Percentiles rank a stretch among this genome's conserved stretches.
These are phyloP conservation scores for Syritta pipiens DNA, from an alignment of 2,888 invertebrate genomes.

Conservation along the genomic window DNA sequence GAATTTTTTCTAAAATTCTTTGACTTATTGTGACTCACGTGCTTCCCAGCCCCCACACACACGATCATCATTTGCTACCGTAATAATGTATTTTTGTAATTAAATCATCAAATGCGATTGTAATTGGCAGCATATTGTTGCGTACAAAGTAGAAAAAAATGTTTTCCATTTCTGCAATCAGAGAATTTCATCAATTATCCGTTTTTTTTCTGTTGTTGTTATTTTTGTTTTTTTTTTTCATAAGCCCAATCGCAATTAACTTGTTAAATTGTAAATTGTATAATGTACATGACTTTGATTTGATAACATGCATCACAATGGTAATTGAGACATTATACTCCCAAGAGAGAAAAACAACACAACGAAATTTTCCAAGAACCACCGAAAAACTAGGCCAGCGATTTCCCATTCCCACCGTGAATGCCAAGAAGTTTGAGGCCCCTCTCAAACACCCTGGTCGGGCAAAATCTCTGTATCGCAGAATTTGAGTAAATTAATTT, in stretches of 20 bases:
- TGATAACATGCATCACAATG: constrained; percentile 58
- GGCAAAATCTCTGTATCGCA: constrained; percentile 43
- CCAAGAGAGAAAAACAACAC: neutral
- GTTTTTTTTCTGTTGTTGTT: neutral
- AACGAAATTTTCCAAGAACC: constrained; percentile 23
- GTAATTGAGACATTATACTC: constrained; percentile 53
- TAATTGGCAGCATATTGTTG: constrained; percentile 11
- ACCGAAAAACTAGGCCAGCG: constrained; percentile 54
- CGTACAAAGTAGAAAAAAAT: neutral
- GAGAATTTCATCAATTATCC: constrained; percentile 53
- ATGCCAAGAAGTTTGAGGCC: neutral
- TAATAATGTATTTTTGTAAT: constrained; percentile 20
- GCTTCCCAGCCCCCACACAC: neutral
- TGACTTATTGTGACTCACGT: too few species aligned
- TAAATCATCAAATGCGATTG: constrained; percentile 34
- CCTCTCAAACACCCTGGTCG: neutral
- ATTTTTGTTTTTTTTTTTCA: neutral
- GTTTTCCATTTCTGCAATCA: constrained; percentile 34
- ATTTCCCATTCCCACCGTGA: constrained; percentile 50
- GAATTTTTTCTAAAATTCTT: too few species aligned
- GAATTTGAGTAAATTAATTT: constrained; percentile 62
- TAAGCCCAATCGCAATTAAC: constrained; percentile 52
- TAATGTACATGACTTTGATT: constrained; percentile 63
- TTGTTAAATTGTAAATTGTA: constrained; percentile 62
- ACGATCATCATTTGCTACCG: neutral